These are phyloP conservation scores for Myodes glareolus DNA, from an alignment of 2,113 vertebrate genomes.

Conservation along the genomic window DNA sequence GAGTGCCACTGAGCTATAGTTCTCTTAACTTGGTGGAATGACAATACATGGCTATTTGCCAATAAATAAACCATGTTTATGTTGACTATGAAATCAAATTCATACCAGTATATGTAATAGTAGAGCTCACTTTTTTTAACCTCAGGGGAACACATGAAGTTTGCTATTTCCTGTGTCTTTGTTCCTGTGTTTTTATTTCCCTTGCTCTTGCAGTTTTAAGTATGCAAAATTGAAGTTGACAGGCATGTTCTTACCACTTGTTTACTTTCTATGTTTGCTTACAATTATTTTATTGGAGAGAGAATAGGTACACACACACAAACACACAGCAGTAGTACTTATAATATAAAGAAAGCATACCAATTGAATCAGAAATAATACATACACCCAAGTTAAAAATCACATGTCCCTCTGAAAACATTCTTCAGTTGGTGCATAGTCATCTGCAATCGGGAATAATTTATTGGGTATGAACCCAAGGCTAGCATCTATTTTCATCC, in stretches of 20 bases:
- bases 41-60: not conserved
- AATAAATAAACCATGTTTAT: not conserved
- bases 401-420: conserved; percentile 7
- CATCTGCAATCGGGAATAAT: conserved; percentile 2
- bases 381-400: not conserved
- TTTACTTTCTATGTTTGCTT: not conserved
- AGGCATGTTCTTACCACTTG: not conserved
- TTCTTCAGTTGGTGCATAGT: not conserved
- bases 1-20: not conserved
- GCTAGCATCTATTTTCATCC: not conserved
- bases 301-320: not conserved
- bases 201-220: conserved; percentile 44
- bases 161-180: conserved; percentile 50
- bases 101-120: not conserved
- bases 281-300: not conserved
- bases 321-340: not conserved
- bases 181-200: not conserved
- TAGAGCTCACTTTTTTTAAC: not conserved
- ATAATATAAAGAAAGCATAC: not conserved
- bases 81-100: conserved; percentile 61
- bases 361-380: conserved; percentile 14
- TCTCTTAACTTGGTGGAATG: not conserved
- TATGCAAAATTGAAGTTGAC: conserved; percentile 11
- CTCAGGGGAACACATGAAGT: not conserved
- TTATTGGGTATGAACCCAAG: not conserved